Conservation (phyloP, 2,797 vertebrate genomes). For the Fundulus diaphanus region DNA sequence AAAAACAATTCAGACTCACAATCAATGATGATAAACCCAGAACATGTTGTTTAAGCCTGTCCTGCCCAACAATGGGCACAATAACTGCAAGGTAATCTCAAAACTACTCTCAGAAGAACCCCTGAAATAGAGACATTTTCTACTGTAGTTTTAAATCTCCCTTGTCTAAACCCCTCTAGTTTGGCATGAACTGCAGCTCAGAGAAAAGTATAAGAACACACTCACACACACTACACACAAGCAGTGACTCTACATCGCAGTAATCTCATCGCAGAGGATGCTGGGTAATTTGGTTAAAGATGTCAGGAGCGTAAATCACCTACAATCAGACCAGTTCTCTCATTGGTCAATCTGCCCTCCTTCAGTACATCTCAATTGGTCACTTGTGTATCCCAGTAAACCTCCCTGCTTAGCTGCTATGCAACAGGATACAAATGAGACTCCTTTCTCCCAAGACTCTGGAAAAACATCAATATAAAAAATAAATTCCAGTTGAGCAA, state of each 20-base stretch:
- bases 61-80: slow-evolving; percentile 31
- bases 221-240: slow-evolving; percentile 43
- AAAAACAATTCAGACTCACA: slow-evolving; percentile 14
- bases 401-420: slow-evolving; percentile 41
- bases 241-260: slow-evolving; percentile 75
- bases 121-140: slow-evolving; percentile 35
- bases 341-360: slow-evolving; percentile 60
- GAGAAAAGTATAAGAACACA: slow-evolving; percentile 39
- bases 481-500: not conserved
- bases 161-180: slow-evolving; percentile 8
- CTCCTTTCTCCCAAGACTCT: slow-evolving; percentile 6
- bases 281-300: slow-evolving; percentile 85
- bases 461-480: slow-evolving; percentile 11
- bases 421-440: slow-evolving; percentile 20
- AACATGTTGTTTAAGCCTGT: slow-evolving; percentile 40
- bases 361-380: slow-evolving; percentile 66
- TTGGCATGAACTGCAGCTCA: slow-evolving; percentile 39
- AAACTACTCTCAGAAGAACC: slow-evolving; percentile 7
- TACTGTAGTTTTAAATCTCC: slow-evolving; percentile 37
- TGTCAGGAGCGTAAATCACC: slow-evolving; percentile 86
- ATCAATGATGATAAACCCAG: slow-evolving; percentile 51
- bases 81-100: slow-evolving; percentile 31
- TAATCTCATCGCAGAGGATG: slow-evolving; percentile 81
- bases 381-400: slow-evolving; percentile 48
- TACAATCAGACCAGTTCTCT: slow-evolving; percentile 77